phyloP scores from a whole-genome alignment of 2,888 invertebrate species.

The Yponomeuta plumbellus region DNA sequence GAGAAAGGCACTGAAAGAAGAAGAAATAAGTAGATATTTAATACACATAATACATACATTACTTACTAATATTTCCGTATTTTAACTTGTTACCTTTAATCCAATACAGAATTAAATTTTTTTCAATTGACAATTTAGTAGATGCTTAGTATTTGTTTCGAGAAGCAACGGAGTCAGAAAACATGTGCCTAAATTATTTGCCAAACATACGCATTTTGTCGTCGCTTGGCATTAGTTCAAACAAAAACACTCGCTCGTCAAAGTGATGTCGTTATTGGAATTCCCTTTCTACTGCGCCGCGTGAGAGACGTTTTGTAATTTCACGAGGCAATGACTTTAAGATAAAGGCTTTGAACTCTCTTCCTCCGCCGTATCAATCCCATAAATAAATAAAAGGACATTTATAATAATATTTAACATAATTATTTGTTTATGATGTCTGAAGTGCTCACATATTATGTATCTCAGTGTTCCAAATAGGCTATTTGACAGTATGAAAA shows the following conservation, averaged over 20 bases:
- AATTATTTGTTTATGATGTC: too few species aligned
- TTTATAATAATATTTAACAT: too few species aligned
- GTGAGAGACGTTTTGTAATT: not conserved
- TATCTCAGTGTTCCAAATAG: too few species aligned
- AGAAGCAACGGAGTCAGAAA: not conserved
- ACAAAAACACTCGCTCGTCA: not conserved
- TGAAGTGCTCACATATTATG: too few species aligned
- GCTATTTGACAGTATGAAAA: too few species aligned
- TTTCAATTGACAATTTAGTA: not conserved
- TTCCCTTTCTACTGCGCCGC: conserved; percentile 4
- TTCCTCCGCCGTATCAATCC: not conserved
- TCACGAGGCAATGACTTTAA: not conserved
- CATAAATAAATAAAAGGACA: too few species aligned
- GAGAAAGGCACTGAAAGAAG: too few species aligned
- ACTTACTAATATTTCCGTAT: too few species aligned
- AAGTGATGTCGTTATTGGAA: not conserved
- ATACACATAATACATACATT: too few species aligned
- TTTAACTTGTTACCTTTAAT: too few species aligned
- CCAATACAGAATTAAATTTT: too few species aligned
- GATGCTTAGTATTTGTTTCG: not conserved
- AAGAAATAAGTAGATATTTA: too few species aligned
- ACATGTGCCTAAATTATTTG: not conserved
- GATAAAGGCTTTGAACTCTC: not conserved
- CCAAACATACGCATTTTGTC: not conserved
- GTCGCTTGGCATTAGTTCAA: conserved; percentile 8